phyloP scores from a whole-genome alignment of 2,113 vertebrate genomes.

The Hirundichthys speculiger region DNA sequence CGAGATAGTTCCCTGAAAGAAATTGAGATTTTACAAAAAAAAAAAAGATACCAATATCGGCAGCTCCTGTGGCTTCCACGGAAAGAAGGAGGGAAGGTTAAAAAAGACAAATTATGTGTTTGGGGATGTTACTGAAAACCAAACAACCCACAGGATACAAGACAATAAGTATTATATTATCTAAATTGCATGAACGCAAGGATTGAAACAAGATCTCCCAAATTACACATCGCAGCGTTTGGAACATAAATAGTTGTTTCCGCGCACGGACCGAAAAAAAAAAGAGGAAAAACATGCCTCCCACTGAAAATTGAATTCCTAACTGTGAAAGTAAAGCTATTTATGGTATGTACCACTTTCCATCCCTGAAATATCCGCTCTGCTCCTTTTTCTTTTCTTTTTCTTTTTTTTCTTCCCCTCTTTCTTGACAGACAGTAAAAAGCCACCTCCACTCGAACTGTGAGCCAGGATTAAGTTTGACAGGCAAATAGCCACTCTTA shows the following conservation, averaged over 20 bases:
- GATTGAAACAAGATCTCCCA: conserved; percentile 64
- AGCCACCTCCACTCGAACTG: conserved; percentile 51
- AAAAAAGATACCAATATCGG: background rate
- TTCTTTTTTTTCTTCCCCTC: conserved; percentile 18
- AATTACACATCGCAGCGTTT: conserved; percentile 71
- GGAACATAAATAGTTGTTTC: conserved; percentile 74
- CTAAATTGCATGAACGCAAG: conserved; percentile 56
- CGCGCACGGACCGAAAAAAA: conserved; percentile 39
- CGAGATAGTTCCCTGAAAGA: conserved; percentile 3
- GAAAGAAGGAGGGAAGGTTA: conserved; percentile 15
- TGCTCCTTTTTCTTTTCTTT: conserved; percentile 29
- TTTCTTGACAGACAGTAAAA: conserved; percentile 64
- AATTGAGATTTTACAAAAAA: background rate
- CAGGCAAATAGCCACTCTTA: conserved; percentile 70
- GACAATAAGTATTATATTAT: conserved; percentile 58
- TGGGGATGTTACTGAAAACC: conserved; percentile 49
- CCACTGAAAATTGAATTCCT: conserved; percentile 72
- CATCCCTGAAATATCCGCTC: conserved; percentile 58
- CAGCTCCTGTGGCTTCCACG: conserved; percentile 23
- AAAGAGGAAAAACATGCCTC: conserved; percentile 44
- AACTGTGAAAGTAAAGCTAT: conserved; percentile 69
- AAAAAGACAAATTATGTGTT: conserved; percentile 33
- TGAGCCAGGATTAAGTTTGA: conserved; percentile 68
- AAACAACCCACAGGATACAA: conserved; percentile 56
- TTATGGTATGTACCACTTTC: conserved; percentile 69